phyloP scores from a whole-genome alignment of 2,113 vertebrate species.

The Thunnus thynnus region DNA sequence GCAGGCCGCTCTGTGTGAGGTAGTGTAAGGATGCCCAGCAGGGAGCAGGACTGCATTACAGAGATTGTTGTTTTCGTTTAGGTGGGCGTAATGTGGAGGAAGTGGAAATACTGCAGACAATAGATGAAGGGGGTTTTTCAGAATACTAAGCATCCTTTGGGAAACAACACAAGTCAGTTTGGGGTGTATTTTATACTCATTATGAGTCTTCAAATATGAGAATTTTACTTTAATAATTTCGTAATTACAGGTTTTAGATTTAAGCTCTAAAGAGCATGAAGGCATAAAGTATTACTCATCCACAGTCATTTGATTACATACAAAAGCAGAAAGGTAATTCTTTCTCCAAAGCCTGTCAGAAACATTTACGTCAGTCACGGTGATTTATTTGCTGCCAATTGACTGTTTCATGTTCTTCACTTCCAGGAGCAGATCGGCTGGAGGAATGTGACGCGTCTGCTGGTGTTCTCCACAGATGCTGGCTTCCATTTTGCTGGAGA shows the following conservation, averaged over 20 bases:
- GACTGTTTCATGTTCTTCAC: constrained; percentile 23
- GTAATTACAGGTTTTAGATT: constrained; percentile 31
- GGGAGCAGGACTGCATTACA: constrained; percentile 46
- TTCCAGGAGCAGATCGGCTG: constrained; percentile 92
- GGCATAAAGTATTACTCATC: constrained; percentile 30
- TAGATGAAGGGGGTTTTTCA: constrained; percentile 44
- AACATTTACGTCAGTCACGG: constrained; percentile 20
- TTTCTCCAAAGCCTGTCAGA: constrained; percentile 37
- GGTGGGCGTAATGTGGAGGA: constrained; percentile 60
- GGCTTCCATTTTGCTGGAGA: constrained; percentile 99
- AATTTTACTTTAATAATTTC: constrained; percentile 28
- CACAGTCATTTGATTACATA: constrained; percentile 10
- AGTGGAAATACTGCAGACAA: constrained; percentile 63
- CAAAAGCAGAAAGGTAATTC: constrained; percentile 46
- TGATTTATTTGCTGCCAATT: constrained; percentile 21
- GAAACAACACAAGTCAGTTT: constrained; percentile 17
- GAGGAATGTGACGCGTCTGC: constrained; percentile 96
- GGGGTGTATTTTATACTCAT: constrained; percentile 24
- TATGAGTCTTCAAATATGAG: constrained; percentile 23
- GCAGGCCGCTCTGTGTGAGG: constrained; percentile 63
- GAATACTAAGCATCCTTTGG: constrained; percentile 41
- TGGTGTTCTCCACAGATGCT: constrained; percentile 98
- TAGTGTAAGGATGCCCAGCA: constrained; percentile 49
- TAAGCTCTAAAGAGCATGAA: constrained; percentile 26
- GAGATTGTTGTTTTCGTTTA: constrained; percentile 53